phyloP scores from a whole-genome alignment of 2,113 vertebrate genomes.

The Alouatta palliata region DNA sequence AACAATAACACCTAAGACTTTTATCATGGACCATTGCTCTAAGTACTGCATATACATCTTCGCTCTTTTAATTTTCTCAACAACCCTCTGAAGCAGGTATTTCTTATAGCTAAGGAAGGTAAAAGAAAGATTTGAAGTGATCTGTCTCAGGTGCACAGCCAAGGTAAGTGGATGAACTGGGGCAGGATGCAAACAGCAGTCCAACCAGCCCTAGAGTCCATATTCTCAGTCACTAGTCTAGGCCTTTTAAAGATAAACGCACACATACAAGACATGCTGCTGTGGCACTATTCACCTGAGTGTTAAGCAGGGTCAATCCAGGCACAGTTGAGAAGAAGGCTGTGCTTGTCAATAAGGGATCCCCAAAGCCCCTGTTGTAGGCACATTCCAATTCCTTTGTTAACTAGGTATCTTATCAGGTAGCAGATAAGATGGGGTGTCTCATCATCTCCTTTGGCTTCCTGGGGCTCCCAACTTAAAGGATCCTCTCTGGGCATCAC shows the following conservation, averaged over 20 bases:
- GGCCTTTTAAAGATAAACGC: not conserved
- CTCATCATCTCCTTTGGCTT: not conserved
- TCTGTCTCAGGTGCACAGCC: not conserved
- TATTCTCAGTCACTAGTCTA: not conserved
- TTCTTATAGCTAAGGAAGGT: not conserved
- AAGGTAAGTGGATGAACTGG: not conserved
- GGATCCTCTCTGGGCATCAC: not conserved
- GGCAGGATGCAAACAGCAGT: not conserved
- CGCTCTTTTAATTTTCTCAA: not conserved
- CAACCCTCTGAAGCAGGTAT: not conserved
- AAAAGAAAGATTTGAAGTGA: not conserved
- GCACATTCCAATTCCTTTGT: too few relatives aligned
- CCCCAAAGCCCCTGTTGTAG: not conserved
- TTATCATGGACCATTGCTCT: not conserved
- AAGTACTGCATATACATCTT: not conserved
- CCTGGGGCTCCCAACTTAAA: not conserved
- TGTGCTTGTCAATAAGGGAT: not conserved
- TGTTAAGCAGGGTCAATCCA: not conserved
- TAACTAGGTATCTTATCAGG: not conserved
- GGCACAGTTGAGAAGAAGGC: not conserved
- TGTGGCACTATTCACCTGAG: not conserved
- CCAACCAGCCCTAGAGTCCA: not conserved
- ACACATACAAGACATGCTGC: accelerated
- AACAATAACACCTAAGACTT: not conserved
- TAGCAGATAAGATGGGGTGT: not conserved